These are phyloP conservation scores for Priapulus caudatus DNA, from an alignment of 2,888 invertebrate species.

Conservation along the genomic window DNA sequence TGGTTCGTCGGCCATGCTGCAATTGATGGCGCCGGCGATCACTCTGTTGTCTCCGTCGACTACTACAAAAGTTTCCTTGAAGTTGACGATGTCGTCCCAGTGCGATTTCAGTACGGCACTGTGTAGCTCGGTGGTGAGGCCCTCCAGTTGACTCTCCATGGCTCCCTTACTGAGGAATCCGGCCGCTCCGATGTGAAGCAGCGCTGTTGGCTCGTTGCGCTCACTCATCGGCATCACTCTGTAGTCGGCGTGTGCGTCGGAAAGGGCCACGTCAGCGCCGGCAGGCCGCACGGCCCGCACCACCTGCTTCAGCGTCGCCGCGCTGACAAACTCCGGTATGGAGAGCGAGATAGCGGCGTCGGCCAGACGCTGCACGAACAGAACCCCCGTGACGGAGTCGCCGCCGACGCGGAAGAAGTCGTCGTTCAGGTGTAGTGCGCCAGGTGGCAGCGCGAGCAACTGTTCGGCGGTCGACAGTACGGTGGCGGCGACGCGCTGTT, in stretches of 20 bases:
- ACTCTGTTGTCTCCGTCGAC: background rate
- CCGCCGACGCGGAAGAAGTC: background rate
- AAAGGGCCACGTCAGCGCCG: background rate
- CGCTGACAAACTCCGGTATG: background rate
- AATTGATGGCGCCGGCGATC: background rate
- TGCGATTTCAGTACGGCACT: background rate
- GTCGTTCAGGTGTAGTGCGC: background rate
- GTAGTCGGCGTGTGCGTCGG: background rate
- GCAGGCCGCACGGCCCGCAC: background rate
- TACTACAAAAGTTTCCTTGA: constrained; percentile 1
- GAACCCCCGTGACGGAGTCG: background rate
- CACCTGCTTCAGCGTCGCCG: background rate
- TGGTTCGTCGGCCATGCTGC: background rate
- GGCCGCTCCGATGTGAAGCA: background rate
- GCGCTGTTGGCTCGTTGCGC: background rate
- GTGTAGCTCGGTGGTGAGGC: background rate
- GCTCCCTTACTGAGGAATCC: background rate
- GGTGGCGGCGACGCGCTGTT: background rate
- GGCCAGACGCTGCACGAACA: background rate
- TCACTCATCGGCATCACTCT: background rate
- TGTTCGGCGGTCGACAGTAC: background rate
- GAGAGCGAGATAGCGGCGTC: background rate
- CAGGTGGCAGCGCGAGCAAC: background rate
- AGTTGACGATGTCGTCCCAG: background rate
- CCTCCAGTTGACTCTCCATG: background rate